Conservation (phyloP, 2,113 vertebrate genomes). For the Propithecus coquereli region DNA sequence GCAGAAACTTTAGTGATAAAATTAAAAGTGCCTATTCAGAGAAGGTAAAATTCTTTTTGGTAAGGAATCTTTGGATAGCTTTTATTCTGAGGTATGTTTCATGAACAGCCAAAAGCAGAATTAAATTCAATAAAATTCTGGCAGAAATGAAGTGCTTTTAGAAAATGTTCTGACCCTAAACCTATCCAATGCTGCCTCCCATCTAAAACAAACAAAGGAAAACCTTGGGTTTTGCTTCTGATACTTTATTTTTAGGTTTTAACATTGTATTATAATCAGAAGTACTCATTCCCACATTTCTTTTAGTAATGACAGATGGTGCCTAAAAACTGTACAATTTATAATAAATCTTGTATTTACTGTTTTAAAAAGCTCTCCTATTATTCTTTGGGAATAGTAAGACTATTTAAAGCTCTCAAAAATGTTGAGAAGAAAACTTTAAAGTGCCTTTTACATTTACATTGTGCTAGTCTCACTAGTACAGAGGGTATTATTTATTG, state of each 20-base stretch:
- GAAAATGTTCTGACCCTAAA: not conserved
- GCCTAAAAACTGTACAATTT: not conserved
- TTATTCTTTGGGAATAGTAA: not conserved
- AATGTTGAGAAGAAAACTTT: not conserved
- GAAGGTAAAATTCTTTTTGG: not conserved
- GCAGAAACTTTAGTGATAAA: not conserved
- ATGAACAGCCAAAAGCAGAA: not conserved
- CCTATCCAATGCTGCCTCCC: not conserved
- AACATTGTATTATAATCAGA: not conserved
- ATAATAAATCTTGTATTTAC: not conserved
- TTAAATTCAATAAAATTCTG: not conserved
- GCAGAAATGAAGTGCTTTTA: slow-evolving; percentile 15
- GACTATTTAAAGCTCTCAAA: not conserved
- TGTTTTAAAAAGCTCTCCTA: not conserved
- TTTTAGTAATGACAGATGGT: not conserved
- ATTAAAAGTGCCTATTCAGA: not conserved
- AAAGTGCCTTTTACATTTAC: not conserved
- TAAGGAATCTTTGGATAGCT: not conserved
- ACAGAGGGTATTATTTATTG: not conserved
- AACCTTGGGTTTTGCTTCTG: not conserved
- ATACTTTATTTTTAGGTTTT: slow-evolving; percentile 13
- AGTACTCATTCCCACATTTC: not conserved
- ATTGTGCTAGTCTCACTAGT: not conserved
- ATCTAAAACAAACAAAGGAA: not conserved
- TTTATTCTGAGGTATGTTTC: slow-evolving; percentile 16